Evolutionary conservation across 1,140 invertebrate species (phyloP).

Genomic region (Drosophila chauvacae): DNA sequence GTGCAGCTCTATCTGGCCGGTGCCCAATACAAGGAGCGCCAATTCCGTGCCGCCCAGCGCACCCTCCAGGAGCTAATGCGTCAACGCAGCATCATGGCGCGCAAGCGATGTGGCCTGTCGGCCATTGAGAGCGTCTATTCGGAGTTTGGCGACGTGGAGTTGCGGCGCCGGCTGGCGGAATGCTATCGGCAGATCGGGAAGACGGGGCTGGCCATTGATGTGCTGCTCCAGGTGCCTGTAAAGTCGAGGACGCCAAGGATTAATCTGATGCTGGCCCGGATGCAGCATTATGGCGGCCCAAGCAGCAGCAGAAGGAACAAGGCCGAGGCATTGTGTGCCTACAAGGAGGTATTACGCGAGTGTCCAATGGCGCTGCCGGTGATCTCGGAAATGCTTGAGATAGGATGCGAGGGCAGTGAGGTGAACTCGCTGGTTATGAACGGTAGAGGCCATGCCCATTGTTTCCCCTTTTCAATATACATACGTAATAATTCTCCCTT

Average conservation of each 20-base stretch:
- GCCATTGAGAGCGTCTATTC: constrained; percentile 75
- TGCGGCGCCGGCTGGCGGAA: constrained; percentile 89
- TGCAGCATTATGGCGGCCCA: constrained; percentile 86
- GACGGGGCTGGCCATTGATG: constrained; percentile 87
- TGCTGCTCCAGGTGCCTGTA: constrained; percentile 89
- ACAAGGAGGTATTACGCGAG: constrained; percentile 91
- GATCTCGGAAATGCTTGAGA: constrained; percentile 87
- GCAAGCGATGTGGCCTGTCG: constrained; percentile 59
- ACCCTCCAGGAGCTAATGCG: constrained; percentile 55
- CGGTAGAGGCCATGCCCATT: constrained; percentile 59
- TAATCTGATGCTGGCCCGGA: constrained; percentile 90
- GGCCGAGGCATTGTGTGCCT: constrained; percentile 88
- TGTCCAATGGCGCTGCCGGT: constrained; percentile 91
- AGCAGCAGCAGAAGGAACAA: constrained; percentile 86
- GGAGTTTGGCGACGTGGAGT: constrained; percentile 87
- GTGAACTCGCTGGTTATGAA: constrained; percentile 89
- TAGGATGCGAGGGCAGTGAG: constrained; percentile 90
- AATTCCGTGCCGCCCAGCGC: constrained; percentile 51
- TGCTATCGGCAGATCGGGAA: constrained; percentile 89
- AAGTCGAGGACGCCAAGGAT: constrained; percentile 89
- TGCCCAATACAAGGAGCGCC: constrained; percentile 60
- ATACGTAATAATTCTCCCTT: too few species aligned
- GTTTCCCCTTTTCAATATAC: not conserved
- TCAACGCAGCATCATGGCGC: constrained; percentile 59
- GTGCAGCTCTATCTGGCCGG: constrained; percentile 61